These are phyloP conservation scores for Ceuthmochares aereus DNA, from an alignment of 2,113 vertebrate genomes.

Conservation along the genomic window DNA sequence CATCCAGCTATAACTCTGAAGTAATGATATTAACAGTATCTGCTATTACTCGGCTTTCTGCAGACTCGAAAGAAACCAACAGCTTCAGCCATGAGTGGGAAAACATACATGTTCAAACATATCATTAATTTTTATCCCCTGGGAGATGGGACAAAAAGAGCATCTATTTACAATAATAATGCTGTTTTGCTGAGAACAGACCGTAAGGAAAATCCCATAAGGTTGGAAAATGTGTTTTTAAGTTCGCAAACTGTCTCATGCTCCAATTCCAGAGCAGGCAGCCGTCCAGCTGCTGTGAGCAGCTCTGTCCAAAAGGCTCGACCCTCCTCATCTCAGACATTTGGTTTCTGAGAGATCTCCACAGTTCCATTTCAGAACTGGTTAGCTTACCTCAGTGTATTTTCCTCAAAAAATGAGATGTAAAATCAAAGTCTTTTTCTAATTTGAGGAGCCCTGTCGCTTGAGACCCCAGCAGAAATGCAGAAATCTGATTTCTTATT, in stretches of 20 bases:
- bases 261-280: not conserved
- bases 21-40: slow-evolving; percentile 25
- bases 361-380: not conserved
- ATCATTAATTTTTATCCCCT: slow-evolving; percentile 44
- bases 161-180: slow-evolving; percentile 61
- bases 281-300: not conserved
- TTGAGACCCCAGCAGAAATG: not conserved
- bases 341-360: not conserved
- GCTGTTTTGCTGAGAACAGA: slow-evolving; percentile 51
- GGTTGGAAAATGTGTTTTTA: slow-evolving; percentile 40
- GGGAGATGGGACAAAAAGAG: slow-evolving; percentile 61
- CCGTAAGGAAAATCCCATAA: slow-evolving; percentile 47
- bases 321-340: not conserved
- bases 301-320: not conserved
- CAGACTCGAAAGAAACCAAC: not conserved
- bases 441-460: not conserved
- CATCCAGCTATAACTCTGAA: not conserved
- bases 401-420: not conserved
- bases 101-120: slow-evolving; percentile 61
- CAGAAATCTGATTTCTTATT: not conserved
- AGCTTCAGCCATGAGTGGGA: slow-evolving; percentile 35
- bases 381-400: not conserved
- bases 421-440: not conserved
- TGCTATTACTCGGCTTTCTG: not conserved
- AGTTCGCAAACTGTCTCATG: slow-evolving; percentile 50